Base-by-base conservation (phyloP, 2,888 invertebrate genomes). In the Metopia argyrocephala region DNA sequence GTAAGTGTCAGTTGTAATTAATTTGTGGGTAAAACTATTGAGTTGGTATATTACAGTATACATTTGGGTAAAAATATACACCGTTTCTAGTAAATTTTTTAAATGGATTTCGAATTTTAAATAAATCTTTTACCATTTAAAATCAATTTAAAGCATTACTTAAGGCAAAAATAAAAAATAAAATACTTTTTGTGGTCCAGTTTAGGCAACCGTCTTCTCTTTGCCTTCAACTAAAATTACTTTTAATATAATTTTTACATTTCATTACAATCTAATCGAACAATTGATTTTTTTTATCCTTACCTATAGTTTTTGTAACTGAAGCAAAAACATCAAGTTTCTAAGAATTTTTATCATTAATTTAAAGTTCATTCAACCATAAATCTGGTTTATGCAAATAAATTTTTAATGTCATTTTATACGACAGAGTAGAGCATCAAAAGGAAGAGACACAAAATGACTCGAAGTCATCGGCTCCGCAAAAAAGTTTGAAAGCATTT, bases 241-340 rank as follows among this genome's bases (percentile, higher is more conserved):
- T 84, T 86, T 83, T 85, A 82, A 82, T 79, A 87, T 83, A 84
- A 38, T 83, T 83, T 84, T 83, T 85, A 38, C 84, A 83, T 68
- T 84, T 83, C 76, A n/a, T 12, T 54, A 27, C 18, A 21, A 20
- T 38, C 52, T 31, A 28, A 23, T 9, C 62, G n/a, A 59, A 50
- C 59, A 70, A 70, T 56, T 65, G 56, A 21, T 56, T 73, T 64
- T 4, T 7, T 18, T 50, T 70, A 9, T 61, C 2, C 28, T 46
- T 12, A 46, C 15, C 23, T 45, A 12, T 15, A 9, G 0, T 28
- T 12, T 21, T 31, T 21, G 9, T 50, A 12, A 12, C 4, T 27
- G 0, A 23, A 18, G 5, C 61, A 15, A 52, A 48, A 64, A 27
- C 56, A 64, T 46, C 46, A 45, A 28, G 54, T 27, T 23, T 57